Evolutionary conservation across 2,797 vertebrate genomes (phyloP).

Genomic region (Pseudochromis fuscus): DNA sequence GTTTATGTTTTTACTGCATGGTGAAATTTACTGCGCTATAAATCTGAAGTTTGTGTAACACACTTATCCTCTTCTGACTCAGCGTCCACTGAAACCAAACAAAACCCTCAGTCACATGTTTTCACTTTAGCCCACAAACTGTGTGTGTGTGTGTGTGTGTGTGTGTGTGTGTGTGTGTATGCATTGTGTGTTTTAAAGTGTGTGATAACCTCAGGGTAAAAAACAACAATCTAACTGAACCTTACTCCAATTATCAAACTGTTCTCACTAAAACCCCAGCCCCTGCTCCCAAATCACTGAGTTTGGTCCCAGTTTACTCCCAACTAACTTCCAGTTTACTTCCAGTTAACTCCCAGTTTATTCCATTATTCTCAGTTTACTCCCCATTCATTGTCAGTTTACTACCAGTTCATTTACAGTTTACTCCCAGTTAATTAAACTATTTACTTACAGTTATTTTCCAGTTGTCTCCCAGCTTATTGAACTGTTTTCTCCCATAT

Average conservation of each 20-base stretch:
- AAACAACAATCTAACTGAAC: slow-evolving; percentile 41
- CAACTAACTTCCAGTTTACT: background rate
- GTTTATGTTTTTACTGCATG: background rate
- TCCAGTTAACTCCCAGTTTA: background rate
- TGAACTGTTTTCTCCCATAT: too few relatives aligned
- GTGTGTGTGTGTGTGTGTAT: slow-evolving; percentile 48
- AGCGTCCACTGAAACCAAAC: slow-evolving; percentile 5
- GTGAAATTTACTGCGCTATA: background rate
- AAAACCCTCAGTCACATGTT: slow-evolving; percentile 19
- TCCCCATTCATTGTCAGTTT: too few relatives aligned
- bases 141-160: slow-evolving; percentile 5
- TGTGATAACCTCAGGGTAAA: slow-evolving; percentile 13
- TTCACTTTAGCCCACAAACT: slow-evolving; percentile 20
- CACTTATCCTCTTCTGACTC: background rate
- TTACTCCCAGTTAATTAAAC: too few relatives aligned
- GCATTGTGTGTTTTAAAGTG: slow-evolving; percentile 16
- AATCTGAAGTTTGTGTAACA: too few relatives aligned
- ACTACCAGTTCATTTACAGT: too few relatives aligned
- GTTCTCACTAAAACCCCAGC: background rate
- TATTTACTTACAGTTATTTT: too few relatives aligned
- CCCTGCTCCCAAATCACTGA: too few relatives aligned
- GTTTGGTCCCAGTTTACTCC: background rate
- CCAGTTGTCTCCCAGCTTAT: too few relatives aligned
- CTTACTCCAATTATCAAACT: slow-evolving; percentile 34
- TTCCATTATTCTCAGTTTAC: too few relatives aligned